Evolutionary conservation across 2,113 vertebrate genomes (phyloP), one percentile per base, ranked within the genome.

Genomic region (Rhadina sibilatrix): DNA sequence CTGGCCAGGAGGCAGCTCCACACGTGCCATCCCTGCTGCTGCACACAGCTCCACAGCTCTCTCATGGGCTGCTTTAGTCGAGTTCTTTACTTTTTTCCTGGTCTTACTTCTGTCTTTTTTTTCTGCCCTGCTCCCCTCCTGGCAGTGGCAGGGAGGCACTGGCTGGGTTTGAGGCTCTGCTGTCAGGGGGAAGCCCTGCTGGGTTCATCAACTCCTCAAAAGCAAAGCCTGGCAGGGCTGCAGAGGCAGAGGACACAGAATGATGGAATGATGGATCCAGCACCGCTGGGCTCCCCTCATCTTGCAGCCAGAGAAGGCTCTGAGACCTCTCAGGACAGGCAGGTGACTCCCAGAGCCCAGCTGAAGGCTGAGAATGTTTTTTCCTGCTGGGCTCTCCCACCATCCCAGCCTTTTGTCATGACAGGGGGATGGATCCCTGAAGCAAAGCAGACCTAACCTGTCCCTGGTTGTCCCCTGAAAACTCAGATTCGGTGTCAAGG

Each of bases 141-240:
- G 68, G 54, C 46, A 49, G 42, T 52, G 68, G 54, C 46, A 54
- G 33, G 1, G 53, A 52, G 57, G 68, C 12, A 1, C 35, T 63
- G 59, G 1, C 38, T 71, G 70, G 8, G 22, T 12, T 18, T 37
- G 50, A 3, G 15, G 66, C 28, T 75, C 15, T 57, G 16, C 57
- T 49, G 70, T 4, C 9, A 10, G 44, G 49, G 49, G 35, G 16
- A 49, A 37, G 15, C 11, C 22, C 25, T 24, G 22, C 87, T 68
- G 1, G 0, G 17, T 24, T 40, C 42, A 27, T 21, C 15, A 8
- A 0, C 42, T 49, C 35, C 17, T 59, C 37, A 9, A 37, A 40
- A 24, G 1, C 77, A 24, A 17, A 47, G 3, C 21, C 35, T 64
- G 30, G 10, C 53, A 54, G 52, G 5, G 11, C 15, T 42, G 52